A percentile compares a stretch with the other conserved stretches of the same genome.
These are phyloP conservation scores for Rotaria magnacalcarata DNA, from an alignment of 2,888 invertebrate species.

Conservation along the genomic window DNA sequence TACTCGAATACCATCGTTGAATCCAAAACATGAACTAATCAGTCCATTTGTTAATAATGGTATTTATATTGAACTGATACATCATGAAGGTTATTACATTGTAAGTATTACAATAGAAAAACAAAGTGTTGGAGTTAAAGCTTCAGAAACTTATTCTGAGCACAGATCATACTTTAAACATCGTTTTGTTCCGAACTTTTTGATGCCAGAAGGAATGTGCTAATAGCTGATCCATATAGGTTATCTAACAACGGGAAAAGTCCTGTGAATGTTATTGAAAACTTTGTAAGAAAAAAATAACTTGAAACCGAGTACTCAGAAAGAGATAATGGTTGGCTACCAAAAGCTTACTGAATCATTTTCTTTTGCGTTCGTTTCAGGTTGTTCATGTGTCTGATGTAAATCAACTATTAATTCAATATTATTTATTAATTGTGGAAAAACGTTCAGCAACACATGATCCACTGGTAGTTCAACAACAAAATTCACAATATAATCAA, in stretches of 20 bases:
- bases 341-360: too few relatives aligned
- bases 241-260: too few relatives aligned
- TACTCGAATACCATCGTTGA: conserved; percentile 26
- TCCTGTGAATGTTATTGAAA: too few relatives aligned
- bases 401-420: conserved; percentile 27
- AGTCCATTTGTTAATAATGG: background rate
- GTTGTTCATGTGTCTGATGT: conserved; percentile 10
- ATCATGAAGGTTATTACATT: conserved; percentile 33
- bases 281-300: too few relatives aligned
- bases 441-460: conserved; percentile 9
- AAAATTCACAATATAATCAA: background rate
- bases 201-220: too few relatives aligned
- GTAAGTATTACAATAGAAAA: background rate
- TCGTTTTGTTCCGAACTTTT: too few relatives aligned
- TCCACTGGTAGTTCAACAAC: conserved; percentile 1
- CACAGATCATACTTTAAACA: too few relatives aligned
- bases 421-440: conserved; percentile 33
- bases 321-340: too few relatives aligned
- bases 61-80: conserved; percentile 24
- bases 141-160: too few relatives aligned
- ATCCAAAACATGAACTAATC: conserved; percentile 20
- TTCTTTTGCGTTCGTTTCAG: background rate
- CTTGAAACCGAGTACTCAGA: too few relatives aligned
- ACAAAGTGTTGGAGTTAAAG: too few relatives aligned
- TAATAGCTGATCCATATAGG: too few relatives aligned